A percentile compares a stretch with the other conserved stretches of the same genome.
Conservation (phyloP, 2,797 vertebrate species). For the Cyprinella venusta region DNA sequence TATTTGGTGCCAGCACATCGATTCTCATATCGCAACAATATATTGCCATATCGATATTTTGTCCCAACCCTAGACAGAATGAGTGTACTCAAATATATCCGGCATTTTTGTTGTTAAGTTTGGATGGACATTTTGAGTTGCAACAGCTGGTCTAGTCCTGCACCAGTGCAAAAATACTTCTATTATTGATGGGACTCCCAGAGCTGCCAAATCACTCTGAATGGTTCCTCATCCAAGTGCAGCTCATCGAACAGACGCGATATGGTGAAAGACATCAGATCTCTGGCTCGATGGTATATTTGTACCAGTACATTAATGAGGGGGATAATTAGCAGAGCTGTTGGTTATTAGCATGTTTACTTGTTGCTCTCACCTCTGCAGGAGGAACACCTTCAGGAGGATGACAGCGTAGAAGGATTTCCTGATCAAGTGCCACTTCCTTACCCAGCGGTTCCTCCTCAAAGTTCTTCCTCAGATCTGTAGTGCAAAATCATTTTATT, state of each 20-base stretch:
- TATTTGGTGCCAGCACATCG: too few species aligned
- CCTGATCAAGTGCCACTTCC: conserved; percentile 95
- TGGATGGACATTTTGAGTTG: conserved; percentile 66
- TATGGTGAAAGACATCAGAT: conserved; percentile 68
- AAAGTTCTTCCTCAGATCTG: conserved; percentile 98
- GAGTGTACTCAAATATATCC: conserved; percentile 43
- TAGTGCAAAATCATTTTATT: not conserved
- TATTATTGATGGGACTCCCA: conserved; percentile 78
- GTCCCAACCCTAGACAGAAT: not conserved
- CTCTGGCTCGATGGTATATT: conserved; percentile 67
- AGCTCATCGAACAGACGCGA: conserved; percentile 75
- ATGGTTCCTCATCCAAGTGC: conserved; percentile 71
- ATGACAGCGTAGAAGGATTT: conserved; percentile 91
- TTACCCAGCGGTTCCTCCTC: conserved; percentile 94
- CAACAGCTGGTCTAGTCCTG: conserved; percentile 70
- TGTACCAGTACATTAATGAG: conserved; percentile 77
- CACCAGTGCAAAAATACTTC: conserved; percentile 66
- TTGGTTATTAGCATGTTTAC: conserved; percentile 61
- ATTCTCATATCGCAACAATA: too few species aligned
- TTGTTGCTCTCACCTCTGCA: conserved; percentile 87
- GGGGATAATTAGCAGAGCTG: conserved; percentile 77
- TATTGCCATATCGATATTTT: too few species aligned
- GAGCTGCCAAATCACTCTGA: conserved; percentile 73
- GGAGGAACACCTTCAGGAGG: conserved; percentile 95
- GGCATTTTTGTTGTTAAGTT: conserved; percentile 63